A percentile compares a stretch with the other conserved stretches of the same genome.
Evolutionary conservation across 2,113 vertebrate species (phyloP).

Genomic region (Psophia crepitans): DNA sequence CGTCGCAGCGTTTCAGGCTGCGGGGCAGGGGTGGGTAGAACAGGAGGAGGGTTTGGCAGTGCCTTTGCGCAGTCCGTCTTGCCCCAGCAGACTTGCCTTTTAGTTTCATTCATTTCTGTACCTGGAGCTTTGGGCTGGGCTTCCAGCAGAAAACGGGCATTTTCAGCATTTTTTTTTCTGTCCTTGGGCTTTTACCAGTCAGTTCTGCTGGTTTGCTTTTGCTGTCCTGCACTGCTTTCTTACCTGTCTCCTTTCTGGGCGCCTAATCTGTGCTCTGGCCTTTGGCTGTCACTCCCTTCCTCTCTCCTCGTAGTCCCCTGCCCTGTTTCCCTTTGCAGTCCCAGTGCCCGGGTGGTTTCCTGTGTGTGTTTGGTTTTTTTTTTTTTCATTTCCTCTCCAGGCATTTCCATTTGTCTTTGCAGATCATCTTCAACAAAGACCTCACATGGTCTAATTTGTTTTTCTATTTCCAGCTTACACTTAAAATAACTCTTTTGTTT

Average conservation of each 20-base stretch:
- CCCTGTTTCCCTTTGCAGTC: background rate
- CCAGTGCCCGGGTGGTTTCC: background rate
- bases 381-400: constrained; percentile 16
- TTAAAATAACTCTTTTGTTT: constrained; percentile 62
- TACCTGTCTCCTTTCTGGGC: background rate
- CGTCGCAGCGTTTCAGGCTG: background rate
- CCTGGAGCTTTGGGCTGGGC: background rate
- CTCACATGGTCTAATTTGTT: constrained; percentile 30
- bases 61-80: background rate
- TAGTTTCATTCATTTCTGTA: background rate
- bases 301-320: background rate
- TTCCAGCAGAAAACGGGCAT: background rate
- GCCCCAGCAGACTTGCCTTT: background rate
- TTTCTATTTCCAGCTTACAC: constrained; percentile 53
- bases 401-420: constrained; percentile 49
- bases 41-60: background rate
- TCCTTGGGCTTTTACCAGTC: background rate
- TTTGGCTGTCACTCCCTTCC: background rate
- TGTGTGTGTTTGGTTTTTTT: background rate
- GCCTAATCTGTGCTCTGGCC: background rate
- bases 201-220: background rate
- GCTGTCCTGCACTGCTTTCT: background rate
- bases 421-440: constrained; percentile 51
- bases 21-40: background rate
- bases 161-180: background rate